Percentiles rank a stretch among this genome's conserved stretches.
Evolutionary conservation across 2,888 invertebrate species (phyloP).

Genomic region (Catocala fraxini): DNA sequence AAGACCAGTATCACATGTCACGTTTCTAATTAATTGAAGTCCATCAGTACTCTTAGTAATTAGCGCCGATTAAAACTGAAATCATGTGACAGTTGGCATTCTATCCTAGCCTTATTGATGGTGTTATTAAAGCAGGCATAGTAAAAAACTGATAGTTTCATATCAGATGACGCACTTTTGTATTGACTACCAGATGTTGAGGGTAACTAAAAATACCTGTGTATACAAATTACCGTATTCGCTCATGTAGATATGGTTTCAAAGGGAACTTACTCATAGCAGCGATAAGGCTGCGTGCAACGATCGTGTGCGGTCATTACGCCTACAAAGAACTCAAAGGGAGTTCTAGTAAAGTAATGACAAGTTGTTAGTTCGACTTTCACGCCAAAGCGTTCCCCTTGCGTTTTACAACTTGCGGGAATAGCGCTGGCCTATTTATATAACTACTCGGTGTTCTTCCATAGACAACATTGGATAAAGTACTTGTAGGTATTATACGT

Average conservation of each 20-base stretch:
- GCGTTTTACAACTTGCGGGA: constrained; percentile 18
- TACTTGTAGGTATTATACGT: too few species aligned
- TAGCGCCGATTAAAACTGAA: constrained; percentile 29
- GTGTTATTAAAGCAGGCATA: constrained; percentile 16
- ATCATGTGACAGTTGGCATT: constrained; percentile 22
- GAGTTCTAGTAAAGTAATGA: constrained; percentile 15
- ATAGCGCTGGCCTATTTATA: constrained; percentile 13
- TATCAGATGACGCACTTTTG: constrained; percentile 28
- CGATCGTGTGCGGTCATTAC: constrained; percentile 23
- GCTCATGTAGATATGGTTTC: constrained; percentile 21
- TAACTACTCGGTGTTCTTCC: constrained; percentile 4
- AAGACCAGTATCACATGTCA: constrained; percentile 26
- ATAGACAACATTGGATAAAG: background rate
- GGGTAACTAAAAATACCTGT: constrained; percentile 37
- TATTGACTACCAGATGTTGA: constrained; percentile 40
- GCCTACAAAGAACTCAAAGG: constrained; percentile 16
- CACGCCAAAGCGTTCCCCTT: constrained; percentile 8
- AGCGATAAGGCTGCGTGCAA: constrained; percentile 6
- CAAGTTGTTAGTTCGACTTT: constrained; percentile 14
- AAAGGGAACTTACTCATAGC: constrained; percentile 20
- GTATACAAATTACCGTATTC: constrained; percentile 27
- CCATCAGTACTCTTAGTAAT: constrained; percentile 24
- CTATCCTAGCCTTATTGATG: constrained; percentile 13
- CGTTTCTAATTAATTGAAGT: constrained; percentile 32
- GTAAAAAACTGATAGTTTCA: constrained; percentile 7